Conservation (phyloP, 1,140 invertebrate species). For the Orchestia grillus region DNA sequence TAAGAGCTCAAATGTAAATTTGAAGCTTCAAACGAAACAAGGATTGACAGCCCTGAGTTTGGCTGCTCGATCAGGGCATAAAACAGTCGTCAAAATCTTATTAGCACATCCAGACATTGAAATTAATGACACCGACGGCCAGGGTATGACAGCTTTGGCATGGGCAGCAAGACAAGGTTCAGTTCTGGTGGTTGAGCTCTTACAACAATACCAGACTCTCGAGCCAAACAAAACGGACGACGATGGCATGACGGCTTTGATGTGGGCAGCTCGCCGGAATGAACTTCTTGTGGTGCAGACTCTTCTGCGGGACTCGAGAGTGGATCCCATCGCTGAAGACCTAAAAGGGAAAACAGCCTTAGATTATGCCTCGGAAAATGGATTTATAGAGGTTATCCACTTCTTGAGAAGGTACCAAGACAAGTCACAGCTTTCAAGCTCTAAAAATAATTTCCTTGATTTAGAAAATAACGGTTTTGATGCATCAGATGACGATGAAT, state of each 20-base stretch:
- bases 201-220: constrained; percentile 65
- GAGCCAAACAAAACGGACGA: constrained; percentile 60
- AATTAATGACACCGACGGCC: constrained; percentile 65
- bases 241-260: constrained; percentile 65
- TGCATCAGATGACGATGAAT: constrained; percentile 14
- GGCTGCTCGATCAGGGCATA: constrained; percentile 63
- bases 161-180: constrained; percentile 62
- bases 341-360: constrained; percentile 61
- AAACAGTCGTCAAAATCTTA: constrained; percentile 59
- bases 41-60: constrained; percentile 65
- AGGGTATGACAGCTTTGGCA: constrained; percentile 62
- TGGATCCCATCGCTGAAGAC: constrained; percentile 59
- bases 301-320: constrained; percentile 64
- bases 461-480: neutral
- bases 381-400: constrained; percentile 61
- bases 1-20: constrained; percentile 47
- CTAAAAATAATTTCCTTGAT: constrained; percentile 34
- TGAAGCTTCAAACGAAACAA: constrained; percentile 50
- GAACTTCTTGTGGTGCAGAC: constrained; percentile 64
- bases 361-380: constrained; percentile 59
- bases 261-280: constrained; percentile 66
- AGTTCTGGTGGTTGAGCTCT: constrained; percentile 64
- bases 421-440: neutral
- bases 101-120: constrained; percentile 64
- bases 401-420: constrained; percentile 51